A percentile compares a stretch with the other conserved stretches of the same genome.
Evolutionary conservation across 1,140 invertebrate species (phyloP).

Genomic region (Procambarus virginalis): DNA sequence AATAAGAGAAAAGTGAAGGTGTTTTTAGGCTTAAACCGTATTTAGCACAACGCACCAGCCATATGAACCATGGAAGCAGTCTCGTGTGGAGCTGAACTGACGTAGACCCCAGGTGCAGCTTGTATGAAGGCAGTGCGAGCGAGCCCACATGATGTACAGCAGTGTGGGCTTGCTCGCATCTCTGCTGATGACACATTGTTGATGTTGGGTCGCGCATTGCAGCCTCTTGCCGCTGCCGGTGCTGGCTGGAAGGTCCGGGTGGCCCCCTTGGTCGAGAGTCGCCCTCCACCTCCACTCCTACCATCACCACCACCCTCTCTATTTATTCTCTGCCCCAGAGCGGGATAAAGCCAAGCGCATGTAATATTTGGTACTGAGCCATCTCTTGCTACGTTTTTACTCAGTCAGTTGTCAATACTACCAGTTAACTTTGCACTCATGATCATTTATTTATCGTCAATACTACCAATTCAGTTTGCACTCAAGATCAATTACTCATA

Average conservation of each 20-base stretch:
- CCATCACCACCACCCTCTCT: constrained; percentile 63
- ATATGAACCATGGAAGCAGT: constrained; percentile 47
- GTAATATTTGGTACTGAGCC: constrained; percentile 66
- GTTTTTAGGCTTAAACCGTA: constrained; percentile 42
- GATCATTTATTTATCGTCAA: constrained; percentile 51
- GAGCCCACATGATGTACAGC: constrained; percentile 41
- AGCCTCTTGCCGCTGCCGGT: constrained; percentile 61
- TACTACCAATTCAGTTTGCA: constrained; percentile 39
- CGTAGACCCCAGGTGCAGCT: constrained; percentile 43
- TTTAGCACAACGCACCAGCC: constrained; percentile 42
- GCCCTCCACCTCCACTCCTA: constrained; percentile 62
- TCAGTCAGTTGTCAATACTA: constrained; percentile 56
- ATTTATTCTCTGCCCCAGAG: constrained; percentile 66
- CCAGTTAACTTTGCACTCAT: constrained; percentile 62
- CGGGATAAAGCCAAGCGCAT: constrained; percentile 67
- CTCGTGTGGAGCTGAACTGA: constrained; percentile 36
- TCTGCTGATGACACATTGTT: constrained; percentile 43
- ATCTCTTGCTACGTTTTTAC: constrained; percentile 66
- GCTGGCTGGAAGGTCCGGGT: constrained; percentile 63
- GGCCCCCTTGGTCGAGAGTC: constrained; percentile 62
- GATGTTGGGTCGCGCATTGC: constrained; percentile 67
- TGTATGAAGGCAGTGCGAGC: constrained; percentile 47
- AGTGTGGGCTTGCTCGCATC: constrained; percentile 49
- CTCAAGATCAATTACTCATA: constrained; percentile 14
- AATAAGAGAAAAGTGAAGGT: constrained; percentile 51